These are phyloP conservation scores for Aethes cnicana DNA, from an alignment of 2,888 invertebrate species.

Conservation along the genomic window DNA sequence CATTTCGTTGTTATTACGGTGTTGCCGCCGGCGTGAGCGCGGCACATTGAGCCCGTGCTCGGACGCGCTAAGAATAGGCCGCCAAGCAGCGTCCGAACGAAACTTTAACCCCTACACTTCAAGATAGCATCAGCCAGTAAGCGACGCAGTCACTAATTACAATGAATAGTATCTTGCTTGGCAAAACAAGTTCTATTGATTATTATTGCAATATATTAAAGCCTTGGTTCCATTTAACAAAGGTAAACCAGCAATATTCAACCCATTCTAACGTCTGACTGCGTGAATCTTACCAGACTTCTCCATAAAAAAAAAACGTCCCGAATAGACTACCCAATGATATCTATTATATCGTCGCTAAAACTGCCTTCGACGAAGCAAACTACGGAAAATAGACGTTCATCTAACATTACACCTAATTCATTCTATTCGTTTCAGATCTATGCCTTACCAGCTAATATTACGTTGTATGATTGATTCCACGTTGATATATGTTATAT, in stretches of 20 bases:
- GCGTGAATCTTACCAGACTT: no score
- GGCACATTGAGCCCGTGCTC: slow-evolving; percentile 15
- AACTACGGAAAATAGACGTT: slow-evolving; percentile 75
- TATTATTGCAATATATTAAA: no score
- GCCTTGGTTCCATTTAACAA: no score
- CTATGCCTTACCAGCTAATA: slow-evolving; percentile 48
- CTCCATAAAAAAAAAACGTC: no score
- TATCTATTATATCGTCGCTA: slow-evolving; percentile 54
- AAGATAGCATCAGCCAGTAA: slow-evolving; percentile 18
- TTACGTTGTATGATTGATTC: slow-evolving; percentile 33
- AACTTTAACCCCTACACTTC: neutral
- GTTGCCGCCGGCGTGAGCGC: slow-evolving; percentile 7
- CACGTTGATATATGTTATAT: slow-evolving; percentile 50
- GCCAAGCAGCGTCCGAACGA: slow-evolving; percentile 5
- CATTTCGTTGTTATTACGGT: neutral
- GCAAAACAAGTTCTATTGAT: no score
- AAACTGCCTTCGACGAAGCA: slow-evolving; percentile 59
- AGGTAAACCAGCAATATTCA: no score
- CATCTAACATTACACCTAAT: slow-evolving; percentile 51
- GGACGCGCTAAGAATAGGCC: neutral
- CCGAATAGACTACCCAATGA: slow-evolving; percentile 39
- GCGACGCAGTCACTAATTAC: no score
- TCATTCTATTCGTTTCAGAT: slow-evolving; percentile 56
- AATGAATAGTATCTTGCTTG: no score
- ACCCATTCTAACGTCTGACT: no score